A percentile compares a stretch with the other conserved stretches of the same genome.
Evolutionary conservation across 2,113 vertebrate genomes (phyloP).

Genomic region (Cettia cetti): DNA sequence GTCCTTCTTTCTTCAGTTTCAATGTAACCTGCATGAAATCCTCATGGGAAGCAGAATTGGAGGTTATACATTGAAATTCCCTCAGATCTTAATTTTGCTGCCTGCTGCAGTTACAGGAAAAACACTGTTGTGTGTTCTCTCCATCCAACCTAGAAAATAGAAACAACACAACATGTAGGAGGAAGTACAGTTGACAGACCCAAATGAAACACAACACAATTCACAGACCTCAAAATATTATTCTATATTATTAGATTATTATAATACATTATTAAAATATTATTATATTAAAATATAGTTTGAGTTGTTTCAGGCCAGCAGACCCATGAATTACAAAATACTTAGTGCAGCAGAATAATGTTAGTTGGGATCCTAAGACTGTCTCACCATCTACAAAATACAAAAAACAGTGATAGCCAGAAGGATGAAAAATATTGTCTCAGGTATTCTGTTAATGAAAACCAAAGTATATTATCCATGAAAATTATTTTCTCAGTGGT

Average conservation of each 20-base stretch:
- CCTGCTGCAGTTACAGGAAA: background rate
- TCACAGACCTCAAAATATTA: background rate
- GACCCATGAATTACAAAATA: background rate
- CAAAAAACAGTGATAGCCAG: background rate
- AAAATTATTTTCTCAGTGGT: background rate
- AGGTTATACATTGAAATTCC: background rate
- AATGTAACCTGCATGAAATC: background rate
- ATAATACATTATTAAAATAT: background rate
- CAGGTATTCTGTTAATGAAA: background rate
- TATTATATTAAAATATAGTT: background rate
- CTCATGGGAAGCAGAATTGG: background rate
- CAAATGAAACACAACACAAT: background rate
- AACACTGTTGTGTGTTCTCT: background rate
- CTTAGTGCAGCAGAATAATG: background rate
- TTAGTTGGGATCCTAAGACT: background rate
- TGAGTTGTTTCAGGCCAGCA: background rate
- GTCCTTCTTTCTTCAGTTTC: background rate
- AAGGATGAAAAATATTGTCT: background rate
- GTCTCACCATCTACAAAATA: background rate
- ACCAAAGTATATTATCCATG: background rate
- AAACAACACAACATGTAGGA: background rate
- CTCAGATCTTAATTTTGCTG: slow-evolving; percentile 13
- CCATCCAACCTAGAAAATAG: background rate
- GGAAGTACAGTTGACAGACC: background rate
- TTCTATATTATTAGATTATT: background rate